Evolutionary conservation across 2,797 vertebrate genomes (phyloP).

Genomic region (Carduelis carduelis): DNA sequence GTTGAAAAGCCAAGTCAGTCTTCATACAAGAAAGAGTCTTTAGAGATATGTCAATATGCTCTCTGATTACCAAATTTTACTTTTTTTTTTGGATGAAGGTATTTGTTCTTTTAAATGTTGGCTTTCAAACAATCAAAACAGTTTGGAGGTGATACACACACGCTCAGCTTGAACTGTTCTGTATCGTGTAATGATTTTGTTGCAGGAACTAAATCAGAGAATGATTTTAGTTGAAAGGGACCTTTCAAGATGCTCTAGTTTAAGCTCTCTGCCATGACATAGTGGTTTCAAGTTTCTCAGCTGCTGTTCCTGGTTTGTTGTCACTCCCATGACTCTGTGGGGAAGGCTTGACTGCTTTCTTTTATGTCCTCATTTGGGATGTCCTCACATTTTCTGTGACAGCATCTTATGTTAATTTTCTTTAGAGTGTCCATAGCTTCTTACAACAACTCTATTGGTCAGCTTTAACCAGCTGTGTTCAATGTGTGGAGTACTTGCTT

Average conservation of each 20-base stretch:
- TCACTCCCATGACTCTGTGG: background rate
- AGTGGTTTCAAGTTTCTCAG: background rate
- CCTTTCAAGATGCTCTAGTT: background rate
- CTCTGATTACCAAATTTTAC: background rate
- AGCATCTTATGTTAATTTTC: background rate
- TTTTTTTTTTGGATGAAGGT: background rate
- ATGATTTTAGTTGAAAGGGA: background rate
- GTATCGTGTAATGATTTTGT: background rate
- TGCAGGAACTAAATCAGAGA: background rate
- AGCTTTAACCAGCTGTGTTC: background rate
- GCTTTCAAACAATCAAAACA: background rate
- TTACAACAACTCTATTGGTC: background rate
- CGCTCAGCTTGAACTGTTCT: background rate
- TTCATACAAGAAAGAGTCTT: background rate
- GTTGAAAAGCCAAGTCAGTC: background rate
- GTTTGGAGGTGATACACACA: background rate
- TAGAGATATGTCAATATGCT: background rate
- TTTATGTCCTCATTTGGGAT: background rate
- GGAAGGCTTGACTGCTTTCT: background rate
- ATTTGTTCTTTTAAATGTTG: background rate
- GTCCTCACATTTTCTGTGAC: background rate
- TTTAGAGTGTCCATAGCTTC: background rate
- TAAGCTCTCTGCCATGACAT: accelerated
- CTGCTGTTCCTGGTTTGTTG: background rate
- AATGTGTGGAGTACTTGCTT: background rate